Evolutionary conservation across 2,113 vertebrate genomes (phyloP), one percentile per base, ranked within the genome.

Genomic region (Pan troglodytes): DNA sequence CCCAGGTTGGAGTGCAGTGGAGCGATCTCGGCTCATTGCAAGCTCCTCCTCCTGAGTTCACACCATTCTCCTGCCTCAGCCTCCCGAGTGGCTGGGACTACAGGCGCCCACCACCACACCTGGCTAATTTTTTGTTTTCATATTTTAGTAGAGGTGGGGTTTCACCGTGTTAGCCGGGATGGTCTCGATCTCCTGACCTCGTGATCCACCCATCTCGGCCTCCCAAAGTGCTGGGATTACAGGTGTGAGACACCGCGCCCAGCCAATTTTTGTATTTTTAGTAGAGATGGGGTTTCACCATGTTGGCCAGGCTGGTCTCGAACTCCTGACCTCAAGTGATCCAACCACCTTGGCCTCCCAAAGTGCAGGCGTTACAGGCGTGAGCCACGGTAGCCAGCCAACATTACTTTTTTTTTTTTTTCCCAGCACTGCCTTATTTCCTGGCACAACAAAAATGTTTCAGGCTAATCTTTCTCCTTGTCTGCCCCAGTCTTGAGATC

Each of bases 121-220:
- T 59, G 57, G 23, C 57, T 59, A 59, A 20, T 59, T 17, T 52
- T 52, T 52, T 52, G 52, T 52, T 52, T 52, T 52, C 16, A 6
- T 52, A 52, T 52, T 52, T 52, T 52, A 52, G 52, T 52, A 52
- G 52, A 18, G 16, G 18, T 1, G 50, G 50, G 16, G 5, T 52
- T 52, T 52, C 16, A 17, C 50, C 16, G 16, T 52, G 50, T 52
- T 52, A 17, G 50, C 16, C 50, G 6, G 50, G 50, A 17, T 52
- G 50, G 50, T 52, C 16, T 52, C 5, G 0, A 52, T 52, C 50
- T 52, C 50, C 50, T 52, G 50, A 52, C 16, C 50, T 52, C 16
- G 0, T 52, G 50, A 52, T 52, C 50, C 5, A 16, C 25, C 59
- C 0, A 4, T 4, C 59, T 61, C 2, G 0, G 25, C 25, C 59